These are phyloP conservation scores for Notolepis coatsorum DNA, from an alignment of 2,797 vertebrate species.

Conservation along the genomic window DNA sequence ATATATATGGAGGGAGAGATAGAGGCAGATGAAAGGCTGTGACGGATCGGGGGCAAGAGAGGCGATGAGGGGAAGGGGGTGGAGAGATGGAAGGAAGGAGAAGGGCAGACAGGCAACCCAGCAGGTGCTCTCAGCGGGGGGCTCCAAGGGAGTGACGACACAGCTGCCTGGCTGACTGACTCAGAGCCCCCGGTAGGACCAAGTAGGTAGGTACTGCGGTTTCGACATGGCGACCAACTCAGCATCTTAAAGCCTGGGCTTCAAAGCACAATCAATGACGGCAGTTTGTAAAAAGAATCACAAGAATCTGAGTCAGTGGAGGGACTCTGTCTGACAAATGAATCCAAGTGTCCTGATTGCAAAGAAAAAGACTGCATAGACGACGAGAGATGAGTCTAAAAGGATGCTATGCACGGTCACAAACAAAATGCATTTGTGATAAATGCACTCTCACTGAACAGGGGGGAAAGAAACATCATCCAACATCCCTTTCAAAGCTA, in stretches of 20 bases:
- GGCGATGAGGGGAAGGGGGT: conserved; percentile 39
- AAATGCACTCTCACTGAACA: not conserved
- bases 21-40: conserved; percentile 69
- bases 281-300: not conserved
- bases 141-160: conserved; percentile 45
- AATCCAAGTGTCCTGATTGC: too few relatives aligned
- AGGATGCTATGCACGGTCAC: not conserved
- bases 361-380: not conserved
- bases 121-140: conserved; percentile 67
- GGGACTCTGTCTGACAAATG: too few relatives aligned
- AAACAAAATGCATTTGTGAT: conserved; percentile 10
- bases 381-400: not conserved
- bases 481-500: conserved; percentile 29
- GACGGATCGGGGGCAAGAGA: conserved; percentile 64
- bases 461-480: conserved; percentile 10
- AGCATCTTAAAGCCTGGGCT: not conserved
- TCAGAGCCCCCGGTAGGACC: conserved; percentile 21
- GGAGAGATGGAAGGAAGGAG: conserved; percentile 51
- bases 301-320: too few relatives aligned
- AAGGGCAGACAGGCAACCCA: conserved; percentile 64
- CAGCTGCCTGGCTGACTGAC: conserved; percentile 36
- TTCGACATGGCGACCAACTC: conserved; percentile 8
- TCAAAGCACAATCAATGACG: too few relatives aligned
- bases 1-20: conserved; percentile 32
- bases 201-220: too few relatives aligned